Percentiles rank a stretch among this genome's conserved stretches.
These are phyloP conservation scores for Pangasius mekongensis DNA, from an alignment of 2,797 vertebrate genomes.

Conservation along the genomic window DNA sequence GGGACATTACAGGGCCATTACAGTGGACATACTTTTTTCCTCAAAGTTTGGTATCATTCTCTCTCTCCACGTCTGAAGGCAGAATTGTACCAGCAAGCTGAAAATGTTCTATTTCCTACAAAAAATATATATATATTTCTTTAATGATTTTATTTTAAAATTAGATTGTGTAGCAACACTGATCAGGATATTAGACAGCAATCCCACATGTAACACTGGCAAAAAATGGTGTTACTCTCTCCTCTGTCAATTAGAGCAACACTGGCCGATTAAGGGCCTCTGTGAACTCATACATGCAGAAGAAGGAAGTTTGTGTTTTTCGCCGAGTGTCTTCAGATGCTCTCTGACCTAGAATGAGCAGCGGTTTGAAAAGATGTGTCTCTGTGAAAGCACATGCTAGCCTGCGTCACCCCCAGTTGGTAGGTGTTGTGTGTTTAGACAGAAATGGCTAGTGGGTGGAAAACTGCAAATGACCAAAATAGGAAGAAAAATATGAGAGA, in stretches of 20 bases:
- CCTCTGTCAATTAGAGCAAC: not conserved
- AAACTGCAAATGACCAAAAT: not conserved
- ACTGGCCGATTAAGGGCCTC: not conserved
- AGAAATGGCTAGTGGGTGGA: not conserved
- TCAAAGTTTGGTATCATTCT: not conserved
- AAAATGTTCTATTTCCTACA: not conserved
- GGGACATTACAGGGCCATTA: not conserved
- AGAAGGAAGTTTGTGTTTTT: not conserved
- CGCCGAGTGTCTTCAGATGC: not conserved
- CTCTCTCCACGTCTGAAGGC: not conserved
- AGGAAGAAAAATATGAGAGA: not conserved
- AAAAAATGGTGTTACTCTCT: not conserved
- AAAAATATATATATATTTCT: too few relatives aligned
- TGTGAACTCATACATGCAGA: not conserved
- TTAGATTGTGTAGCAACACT: too few relatives aligned
- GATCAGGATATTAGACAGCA: too few relatives aligned
- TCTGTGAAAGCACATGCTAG: not conserved
- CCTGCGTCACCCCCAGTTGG: not conserved
- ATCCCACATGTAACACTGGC: not conserved
- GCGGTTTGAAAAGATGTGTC: not conserved
- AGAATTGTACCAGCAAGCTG: not conserved
- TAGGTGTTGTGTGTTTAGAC: not conserved
- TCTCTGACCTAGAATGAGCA: not conserved
- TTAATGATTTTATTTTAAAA: too few relatives aligned
- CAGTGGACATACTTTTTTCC: not conserved